These are phyloP conservation scores for Euura lappo DNA, from an alignment of 1,140 invertebrate species.

Conservation along the genomic window DNA sequence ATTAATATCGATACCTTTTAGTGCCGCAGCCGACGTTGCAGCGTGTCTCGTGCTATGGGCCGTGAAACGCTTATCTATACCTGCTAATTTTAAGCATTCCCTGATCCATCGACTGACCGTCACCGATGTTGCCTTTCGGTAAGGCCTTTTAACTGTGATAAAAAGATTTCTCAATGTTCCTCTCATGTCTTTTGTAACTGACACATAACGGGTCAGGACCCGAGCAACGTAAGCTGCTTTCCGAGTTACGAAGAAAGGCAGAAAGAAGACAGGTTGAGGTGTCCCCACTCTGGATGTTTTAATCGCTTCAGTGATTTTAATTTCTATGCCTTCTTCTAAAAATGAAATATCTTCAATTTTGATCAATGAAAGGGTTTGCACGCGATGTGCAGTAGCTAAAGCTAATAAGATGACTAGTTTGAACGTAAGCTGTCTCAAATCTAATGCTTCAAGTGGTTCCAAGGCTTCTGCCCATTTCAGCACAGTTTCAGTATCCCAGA, in stretches of 20 bases:
- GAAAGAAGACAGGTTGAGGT: conserved; percentile 26
- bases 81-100: conserved; percentile 16
- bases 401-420: conserved; percentile 27
- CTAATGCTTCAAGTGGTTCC: conserved; percentile 10
- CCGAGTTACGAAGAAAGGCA: conserved; percentile 24
- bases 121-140: conserved; percentile 20
- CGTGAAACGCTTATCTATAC: conserved; percentile 23
- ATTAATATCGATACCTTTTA: conserved; percentile 20
- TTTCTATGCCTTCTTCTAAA: conserved; percentile 12
- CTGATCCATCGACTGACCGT: conserved; percentile 31
- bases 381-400: conserved; percentile 23
- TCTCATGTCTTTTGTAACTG: conserved; percentile 21
- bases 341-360: conserved; percentile 17
- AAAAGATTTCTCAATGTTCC: conserved; percentile 19
- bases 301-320: conserved; percentile 26
- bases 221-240: conserved; percentile 26
- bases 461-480: conserved; percentile 14
- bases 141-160: conserved; percentile 23
- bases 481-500: conserved; percentile 29
- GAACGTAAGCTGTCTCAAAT: conserved; percentile 19
- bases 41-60: conserved; percentile 31
- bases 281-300: conserved; percentile 30
- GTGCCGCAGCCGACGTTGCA: conserved; percentile 24
- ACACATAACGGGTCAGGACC: conserved; percentile 22
- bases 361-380: conserved; percentile 29